Base-by-base conservation (phyloP, 2,888 invertebrate genomes). In the Sphaeridia pumilis region DNA sequence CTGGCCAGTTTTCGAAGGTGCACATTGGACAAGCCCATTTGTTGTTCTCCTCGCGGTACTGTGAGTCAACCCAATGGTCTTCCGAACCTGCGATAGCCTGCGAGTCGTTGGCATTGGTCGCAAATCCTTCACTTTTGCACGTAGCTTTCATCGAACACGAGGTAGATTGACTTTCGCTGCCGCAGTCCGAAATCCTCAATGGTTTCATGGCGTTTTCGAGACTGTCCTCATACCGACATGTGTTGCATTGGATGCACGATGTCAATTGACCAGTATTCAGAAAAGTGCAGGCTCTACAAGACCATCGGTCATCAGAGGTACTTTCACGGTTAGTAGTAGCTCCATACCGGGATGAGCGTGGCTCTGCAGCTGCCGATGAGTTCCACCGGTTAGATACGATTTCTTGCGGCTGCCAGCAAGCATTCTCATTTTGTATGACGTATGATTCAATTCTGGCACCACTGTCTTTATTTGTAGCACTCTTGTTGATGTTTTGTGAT, bases 1-100 rank as follows among this genome's bases (percentile, higher is more conserved):
- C 84, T 42, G 93, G 92, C 90, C 92, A 95, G 73, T 95, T 95
- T 73, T 93, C 92, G 72, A 90, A 95, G 68, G 94, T 95, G 76
- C 95, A 95, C n/a, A 69, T 67, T 25, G 67, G 66, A 78, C 79
- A 76, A 36, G 70, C 66, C 76, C 76, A 77, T 65, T 76, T 76
- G 22, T 53, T 59, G 42, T 56, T 53, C 20, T 47, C 55, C 5
- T 47, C 58, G 43, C 58, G 58, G 36, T 43, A 49, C 25, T 10
- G 48, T 2, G 47, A 17, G 21, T 36, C 35, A 34, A 20, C 26
- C 42, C 43, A 31, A 26, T 44, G 31, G 35, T 31, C 26, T 2
- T 26, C 24, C 26, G 20, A 34, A 3, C 17, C 10, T 41, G 45
- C 17, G 17, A 14, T 3, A 14, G 22, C 7, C 17, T 50, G 21